Evolutionary conservation across 2,888 invertebrate species (phyloP).

Genomic region (Prostheceraeus crozeri): DNA sequence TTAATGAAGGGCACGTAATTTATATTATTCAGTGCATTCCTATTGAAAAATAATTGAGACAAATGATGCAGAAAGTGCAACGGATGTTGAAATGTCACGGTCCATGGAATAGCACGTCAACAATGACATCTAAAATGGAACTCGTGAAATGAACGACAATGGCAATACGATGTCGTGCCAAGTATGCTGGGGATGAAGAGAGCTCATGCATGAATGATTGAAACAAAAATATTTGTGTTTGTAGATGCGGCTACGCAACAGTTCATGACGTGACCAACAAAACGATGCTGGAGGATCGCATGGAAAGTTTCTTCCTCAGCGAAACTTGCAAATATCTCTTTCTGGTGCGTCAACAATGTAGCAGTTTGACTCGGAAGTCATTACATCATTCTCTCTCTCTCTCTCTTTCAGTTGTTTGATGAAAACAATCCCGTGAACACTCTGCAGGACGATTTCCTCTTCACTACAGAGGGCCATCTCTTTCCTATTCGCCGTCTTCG

Average conservation of each 20-base stretch:
- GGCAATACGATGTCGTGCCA: too few species aligned
- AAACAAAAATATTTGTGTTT: too few species aligned
- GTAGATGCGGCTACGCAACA: conserved; percentile 64
- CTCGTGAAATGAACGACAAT: too few species aligned
- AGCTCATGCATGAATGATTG: too few species aligned
- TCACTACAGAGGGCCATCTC: conserved; percentile 76
- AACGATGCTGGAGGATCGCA: conserved; percentile 82
- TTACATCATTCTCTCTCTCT: conserved; percentile 33
- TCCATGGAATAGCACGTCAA: too few species aligned
- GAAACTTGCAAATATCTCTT: conserved; percentile 96
- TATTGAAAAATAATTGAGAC: too few species aligned
- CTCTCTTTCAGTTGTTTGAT: conserved; percentile 62
- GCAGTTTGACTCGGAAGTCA: not conserved
- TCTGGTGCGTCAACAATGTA: conserved; percentile 57
- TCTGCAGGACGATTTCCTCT: conserved; percentile 58
- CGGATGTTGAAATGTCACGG: too few species aligned
- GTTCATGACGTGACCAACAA: conserved; percentile 63
- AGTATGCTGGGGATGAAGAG: too few species aligned
- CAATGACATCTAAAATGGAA: too few species aligned
- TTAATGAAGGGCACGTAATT: too few species aligned
- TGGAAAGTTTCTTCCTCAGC: conserved; percentile 78
- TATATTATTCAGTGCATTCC: too few species aligned
- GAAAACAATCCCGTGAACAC: conserved; percentile 62
- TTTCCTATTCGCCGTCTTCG: conserved; percentile 63
- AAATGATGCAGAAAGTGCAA: too few species aligned